Base-by-base conservation (phyloP, 1,140 invertebrate genomes). In the Sinella curviseta region DNA sequence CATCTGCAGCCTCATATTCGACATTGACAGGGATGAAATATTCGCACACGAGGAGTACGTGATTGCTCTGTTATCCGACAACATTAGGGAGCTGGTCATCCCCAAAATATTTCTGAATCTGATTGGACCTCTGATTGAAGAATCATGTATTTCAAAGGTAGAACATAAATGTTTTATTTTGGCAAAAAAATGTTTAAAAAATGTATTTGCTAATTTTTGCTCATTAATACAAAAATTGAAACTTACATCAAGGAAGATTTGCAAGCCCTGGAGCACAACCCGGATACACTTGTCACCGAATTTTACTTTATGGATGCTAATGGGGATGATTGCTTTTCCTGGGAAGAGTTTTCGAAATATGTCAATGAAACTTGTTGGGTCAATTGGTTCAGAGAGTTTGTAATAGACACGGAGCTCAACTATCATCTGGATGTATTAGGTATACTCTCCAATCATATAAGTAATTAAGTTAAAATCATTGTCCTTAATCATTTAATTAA, bases 221-320 rank as follows among this genome's bases (percentile, higher is more conserved):
- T n/a, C n/a, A n/a, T n/a, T n/a, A n/a, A n/a, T n/a, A n/a, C n/a
- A n/a, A 8, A 48, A 48, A 12, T 8, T 48, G 39, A 48, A 48
- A 48, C 8, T 48, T 70, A 17, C 31, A 16, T 33, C n/a, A 70
- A 70, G 65, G 28, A 70, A 70, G 65, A 70, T 70, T 33, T 70
- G 12, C 2, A 33, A 33, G 24, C 3, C 8, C n/a, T 70, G 26
- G 65, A 70, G 8, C 31, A 70, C 31, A 8, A 30, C n/a, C 65
- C 65, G 14, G 30, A 33, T 2, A 70, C 28, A 33, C 24, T 70
- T 33, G 31, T 31, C 3, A 12, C 30, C 14, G 65, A 70, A 4
- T 70, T 70, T n/a, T 1, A 30, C 8, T 8, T n/a, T 31, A 14
- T 70, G 12, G 65, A 70, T 70, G 31, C 12, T 31, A 70, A 70